phyloP scores from a whole-genome alignment of 2,888 invertebrate genomes.

The Allolobophora icterica region DNA sequence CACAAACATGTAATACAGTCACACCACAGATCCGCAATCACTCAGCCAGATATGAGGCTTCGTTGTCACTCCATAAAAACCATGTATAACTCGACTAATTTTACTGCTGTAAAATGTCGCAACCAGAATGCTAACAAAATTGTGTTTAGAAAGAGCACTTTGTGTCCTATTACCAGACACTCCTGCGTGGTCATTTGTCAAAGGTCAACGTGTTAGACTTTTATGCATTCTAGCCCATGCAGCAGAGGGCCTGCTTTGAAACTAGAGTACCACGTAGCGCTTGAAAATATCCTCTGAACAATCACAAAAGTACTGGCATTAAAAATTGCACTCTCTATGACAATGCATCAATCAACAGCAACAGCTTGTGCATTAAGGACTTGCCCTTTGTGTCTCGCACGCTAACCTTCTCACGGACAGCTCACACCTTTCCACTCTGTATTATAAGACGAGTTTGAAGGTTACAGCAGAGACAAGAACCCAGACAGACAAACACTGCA shows the following conservation, averaged over 20 bases:
- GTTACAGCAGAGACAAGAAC: neutral
- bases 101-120: neutral
- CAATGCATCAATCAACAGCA: too few relatives aligned
- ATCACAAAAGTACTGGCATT: neutral
- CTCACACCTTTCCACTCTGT: too few relatives aligned
- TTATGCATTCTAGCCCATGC: neutral
- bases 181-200: too few relatives aligned
- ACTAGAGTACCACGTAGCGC: neutral
- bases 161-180: neutral
- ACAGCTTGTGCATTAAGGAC: too few relatives aligned
- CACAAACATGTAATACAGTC: too few relatives aligned
- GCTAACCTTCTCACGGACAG: too few relatives aligned
- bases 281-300: neutral
- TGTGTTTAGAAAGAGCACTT: neutral
- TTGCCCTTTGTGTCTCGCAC: too few relatives aligned
- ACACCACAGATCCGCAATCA: too few relatives aligned
- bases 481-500: neutral
- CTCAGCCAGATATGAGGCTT: too few relatives aligned
- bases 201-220: too few relatives aligned
- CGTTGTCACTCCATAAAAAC: neutral
- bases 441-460: too few relatives aligned
- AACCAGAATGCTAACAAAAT: neutral
- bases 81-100: neutral
- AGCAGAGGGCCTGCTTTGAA: neutral
- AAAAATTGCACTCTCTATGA: too few relatives aligned